Percentiles rank a stretch among this genome's conserved stretches.
Conservation (phyloP, 2,797 vertebrate species). For the Ctenopoma kingsleyae region DNA sequence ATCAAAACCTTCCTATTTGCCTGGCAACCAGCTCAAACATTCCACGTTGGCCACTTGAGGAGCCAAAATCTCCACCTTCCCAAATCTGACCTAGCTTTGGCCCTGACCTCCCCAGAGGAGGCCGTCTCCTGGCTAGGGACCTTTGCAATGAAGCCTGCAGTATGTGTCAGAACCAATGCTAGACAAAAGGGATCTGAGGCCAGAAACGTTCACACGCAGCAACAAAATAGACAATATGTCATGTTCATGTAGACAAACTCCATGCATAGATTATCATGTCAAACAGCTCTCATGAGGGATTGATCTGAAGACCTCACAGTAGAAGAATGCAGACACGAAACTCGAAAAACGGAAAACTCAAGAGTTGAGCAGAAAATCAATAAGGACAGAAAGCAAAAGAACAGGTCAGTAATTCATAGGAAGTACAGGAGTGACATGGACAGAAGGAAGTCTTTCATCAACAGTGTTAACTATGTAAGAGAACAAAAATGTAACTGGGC, state of each 20-base stretch:
- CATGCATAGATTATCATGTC: constrained; percentile 78
- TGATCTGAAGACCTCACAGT: constrained; percentile 81
- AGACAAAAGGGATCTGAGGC: constrained; percentile 39
- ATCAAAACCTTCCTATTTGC: constrained; percentile 84
- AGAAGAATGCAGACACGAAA: constrained; percentile 81
- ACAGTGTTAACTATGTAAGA: constrained; percentile 13
- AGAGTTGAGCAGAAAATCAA: constrained; percentile 53
- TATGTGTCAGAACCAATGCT: constrained; percentile 42
- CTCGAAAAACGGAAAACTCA: constrained; percentile 60
- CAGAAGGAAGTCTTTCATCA: constrained; percentile 21
- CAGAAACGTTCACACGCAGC: constrained; percentile 53
- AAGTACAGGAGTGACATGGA: constrained; percentile 19
- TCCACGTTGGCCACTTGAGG: constrained; percentile 62
- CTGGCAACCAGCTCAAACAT: constrained; percentile 80
- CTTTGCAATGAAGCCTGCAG: constrained; percentile 42
- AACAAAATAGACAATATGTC: constrained; percentile 71
- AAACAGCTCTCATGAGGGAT: constrained; percentile 70
- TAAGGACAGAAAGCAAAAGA: constrained; percentile 53
- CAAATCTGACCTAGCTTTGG: constrained; percentile 69
- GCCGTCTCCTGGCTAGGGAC: constrained; percentile 53
- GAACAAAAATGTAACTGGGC: constrained; percentile 16
- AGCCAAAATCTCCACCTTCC: constrained; percentile 81
- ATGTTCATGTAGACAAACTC: constrained; percentile 69
- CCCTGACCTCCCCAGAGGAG: constrained; percentile 69
- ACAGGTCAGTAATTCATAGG: constrained; percentile 38